Evolutionary conservation across 2,113 vertebrate genomes (phyloP).

Genomic region (Dasypus novemcinctus): DNA sequence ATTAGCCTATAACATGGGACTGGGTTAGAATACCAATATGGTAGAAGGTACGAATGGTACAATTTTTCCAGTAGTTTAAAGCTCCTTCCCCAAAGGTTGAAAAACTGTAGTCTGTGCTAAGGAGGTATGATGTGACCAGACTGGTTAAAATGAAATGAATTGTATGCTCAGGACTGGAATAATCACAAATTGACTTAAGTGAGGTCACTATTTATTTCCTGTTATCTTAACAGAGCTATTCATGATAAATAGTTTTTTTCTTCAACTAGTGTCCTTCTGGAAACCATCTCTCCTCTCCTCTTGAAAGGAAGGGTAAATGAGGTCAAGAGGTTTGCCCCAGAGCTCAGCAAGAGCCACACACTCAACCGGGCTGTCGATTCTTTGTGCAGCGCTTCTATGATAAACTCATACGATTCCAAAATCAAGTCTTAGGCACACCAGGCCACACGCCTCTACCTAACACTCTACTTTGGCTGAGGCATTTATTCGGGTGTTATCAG

Average conservation of each 20-base stretch:
- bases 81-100: neutral
- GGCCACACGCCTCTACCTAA: neutral
- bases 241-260: neutral
- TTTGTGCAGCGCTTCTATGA: neutral
- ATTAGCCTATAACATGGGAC: neutral
- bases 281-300: slow-evolving; percentile 6
- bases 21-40: neutral
- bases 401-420: neutral
- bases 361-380: neutral
- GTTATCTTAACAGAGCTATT: slow-evolving; percentile 35
- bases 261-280: slow-evolving; percentile 17
- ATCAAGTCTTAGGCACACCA: neutral
- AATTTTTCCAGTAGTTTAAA: neutral
- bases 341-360: neutral
- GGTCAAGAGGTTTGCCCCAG: slow-evolving; percentile 19
- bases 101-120: neutral
- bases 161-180: neutral
- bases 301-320: neutral
- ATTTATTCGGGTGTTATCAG: neutral
- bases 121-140: neutral
- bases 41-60: neutral
- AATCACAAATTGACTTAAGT: neutral
- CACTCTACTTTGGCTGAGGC: accelerated
- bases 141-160: neutral
- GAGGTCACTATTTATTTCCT: slow-evolving; percentile 33